These are phyloP conservation scores for Bedellia somnulentella DNA, from an alignment of 2,888 invertebrate species.

Conservation along the genomic window DNA sequence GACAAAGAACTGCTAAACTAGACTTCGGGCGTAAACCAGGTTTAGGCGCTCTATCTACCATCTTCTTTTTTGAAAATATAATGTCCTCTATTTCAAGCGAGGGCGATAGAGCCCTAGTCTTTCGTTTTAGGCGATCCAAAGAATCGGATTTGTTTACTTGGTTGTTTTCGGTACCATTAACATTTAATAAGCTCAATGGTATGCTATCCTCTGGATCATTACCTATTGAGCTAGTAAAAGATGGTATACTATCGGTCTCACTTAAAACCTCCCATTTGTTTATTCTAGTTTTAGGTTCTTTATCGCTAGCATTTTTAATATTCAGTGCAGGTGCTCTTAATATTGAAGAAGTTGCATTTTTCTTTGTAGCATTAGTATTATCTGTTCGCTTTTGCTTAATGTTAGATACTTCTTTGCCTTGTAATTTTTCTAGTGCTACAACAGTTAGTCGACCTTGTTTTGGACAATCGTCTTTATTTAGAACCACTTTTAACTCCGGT, in stretches of 20 bases:
- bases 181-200: slow-evolving; percentile 49
- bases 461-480: slow-evolving; percentile 52
- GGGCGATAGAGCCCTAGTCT: slow-evolving; percentile 60
- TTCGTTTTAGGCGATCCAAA: slow-evolving; percentile 51
- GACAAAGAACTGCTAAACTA: slow-evolving; percentile 42
- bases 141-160: slow-evolving; percentile 29
- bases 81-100: slow-evolving; percentile 61
- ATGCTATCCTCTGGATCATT: slow-evolving; percentile 64
- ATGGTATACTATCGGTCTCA: slow-evolving; percentile 63
- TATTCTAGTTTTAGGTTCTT: slow-evolving; percentile 35
- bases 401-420: slow-evolving; percentile 38
- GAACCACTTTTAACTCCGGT: slow-evolving; percentile 45
- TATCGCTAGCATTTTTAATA: slow-evolving; percentile 39
- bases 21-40: slow-evolving; percentile 40
- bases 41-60: slow-evolving; percentile 33
- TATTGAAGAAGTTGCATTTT: slow-evolving; percentile 28
- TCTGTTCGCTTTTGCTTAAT: slow-evolving; percentile 14
- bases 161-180: slow-evolving; percentile 27
- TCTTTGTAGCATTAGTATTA: slow-evolving; percentile 9
- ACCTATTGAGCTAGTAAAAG: slow-evolving; percentile 41
- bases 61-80: slow-evolving; percentile 42
- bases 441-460: slow-evolving; percentile 61
- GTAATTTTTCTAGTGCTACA: slow-evolving; percentile 63
- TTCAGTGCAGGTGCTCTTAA: slow-evolving; percentile 45
- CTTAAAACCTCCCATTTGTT: slow-evolving; percentile 63